Evolutionary conservation across 2,113 vertebrate species (phyloP).

Genomic region (Trinectes maculatus): DNA sequence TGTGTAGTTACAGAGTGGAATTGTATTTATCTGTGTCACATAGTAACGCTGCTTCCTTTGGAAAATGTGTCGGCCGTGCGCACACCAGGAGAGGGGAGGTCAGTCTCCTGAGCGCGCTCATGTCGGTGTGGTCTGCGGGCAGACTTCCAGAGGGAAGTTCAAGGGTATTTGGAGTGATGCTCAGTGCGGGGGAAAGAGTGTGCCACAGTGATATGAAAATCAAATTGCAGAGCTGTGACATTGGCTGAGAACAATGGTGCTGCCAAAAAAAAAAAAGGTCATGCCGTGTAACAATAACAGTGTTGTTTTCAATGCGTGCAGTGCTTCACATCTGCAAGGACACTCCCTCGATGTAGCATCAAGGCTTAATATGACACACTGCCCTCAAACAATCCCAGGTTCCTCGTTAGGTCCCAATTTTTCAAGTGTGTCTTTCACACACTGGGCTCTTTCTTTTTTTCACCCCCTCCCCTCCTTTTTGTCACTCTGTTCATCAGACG

Average conservation of each 20-base stretch:
- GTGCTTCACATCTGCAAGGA: constrained; percentile 35
- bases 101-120: constrained; percentile 61
- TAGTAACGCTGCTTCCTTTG: constrained; percentile 30
- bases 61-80: constrained; percentile 21
- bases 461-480: too few relatives aligned
- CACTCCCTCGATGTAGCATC: constrained; percentile 48
- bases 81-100: constrained; percentile 46
- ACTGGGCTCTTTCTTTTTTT: constrained; percentile 22
- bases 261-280: constrained; percentile 67
- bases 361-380: constrained; percentile 53
- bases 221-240: constrained; percentile 54
- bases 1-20: not conserved
- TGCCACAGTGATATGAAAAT: constrained; percentile 68
- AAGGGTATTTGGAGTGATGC: constrained; percentile 71
- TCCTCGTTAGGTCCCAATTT: constrained; percentile 66
- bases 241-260: constrained; percentile 60
- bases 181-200: constrained; percentile 56
- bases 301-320: constrained; percentile 56
- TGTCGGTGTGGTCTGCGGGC: constrained; percentile 62
- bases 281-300: constrained; percentile 51
- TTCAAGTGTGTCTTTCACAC: constrained; percentile 49
- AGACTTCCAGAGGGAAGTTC: constrained; percentile 71
- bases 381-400: constrained; percentile 60
- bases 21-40: constrained; percentile 31
- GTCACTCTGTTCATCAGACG: constrained; percentile 53